Percentiles rank a stretch among this genome's conserved stretches.
These are phyloP conservation scores for Lithosia quadra DNA, from an alignment of 2,888 invertebrate species.

Conservation along the genomic window DNA sequence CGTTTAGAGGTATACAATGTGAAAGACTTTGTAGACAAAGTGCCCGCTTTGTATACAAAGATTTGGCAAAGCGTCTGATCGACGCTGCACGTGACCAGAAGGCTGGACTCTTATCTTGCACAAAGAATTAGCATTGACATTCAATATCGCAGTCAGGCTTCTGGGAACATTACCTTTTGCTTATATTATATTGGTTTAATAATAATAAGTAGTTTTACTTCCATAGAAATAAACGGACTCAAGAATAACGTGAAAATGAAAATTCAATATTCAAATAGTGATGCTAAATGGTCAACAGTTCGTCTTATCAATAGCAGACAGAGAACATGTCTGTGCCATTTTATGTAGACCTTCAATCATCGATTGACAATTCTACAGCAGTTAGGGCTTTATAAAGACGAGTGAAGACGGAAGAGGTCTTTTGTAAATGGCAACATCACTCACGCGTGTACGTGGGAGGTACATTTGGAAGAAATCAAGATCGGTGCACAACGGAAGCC, in stretches of 20 bases:
- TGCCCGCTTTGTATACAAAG: no score
- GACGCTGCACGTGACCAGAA: no score
- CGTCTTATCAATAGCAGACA: conserved; percentile 70
- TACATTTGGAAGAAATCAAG: conserved; percentile 82
- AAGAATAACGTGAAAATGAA: no score
- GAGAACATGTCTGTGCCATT: conserved; percentile 62
- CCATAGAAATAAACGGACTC: no score
- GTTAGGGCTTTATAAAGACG: conserved; percentile 43
- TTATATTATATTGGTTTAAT: no score
- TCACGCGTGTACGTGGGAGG: conserved; percentile 80
- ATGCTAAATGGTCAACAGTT: conserved; percentile 75
- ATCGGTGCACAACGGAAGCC: conserved; percentile 83
- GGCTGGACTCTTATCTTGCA: no score
- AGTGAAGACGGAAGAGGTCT: conserved; percentile 57
- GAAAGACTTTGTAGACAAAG: conserved; percentile 17
- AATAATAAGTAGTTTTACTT: no score
- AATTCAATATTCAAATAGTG: no score
- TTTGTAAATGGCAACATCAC: conserved; percentile 64
- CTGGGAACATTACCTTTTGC: no score
- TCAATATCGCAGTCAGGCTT: no score
- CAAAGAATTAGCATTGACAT: no score
- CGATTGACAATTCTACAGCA: conserved; percentile 34
- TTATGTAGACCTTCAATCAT: conserved; percentile 53
- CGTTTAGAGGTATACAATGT: conserved; percentile 27
- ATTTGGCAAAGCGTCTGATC: no score